Conservation (phyloP, 1,140 invertebrate species). For the Aphis gossypii region DNA sequence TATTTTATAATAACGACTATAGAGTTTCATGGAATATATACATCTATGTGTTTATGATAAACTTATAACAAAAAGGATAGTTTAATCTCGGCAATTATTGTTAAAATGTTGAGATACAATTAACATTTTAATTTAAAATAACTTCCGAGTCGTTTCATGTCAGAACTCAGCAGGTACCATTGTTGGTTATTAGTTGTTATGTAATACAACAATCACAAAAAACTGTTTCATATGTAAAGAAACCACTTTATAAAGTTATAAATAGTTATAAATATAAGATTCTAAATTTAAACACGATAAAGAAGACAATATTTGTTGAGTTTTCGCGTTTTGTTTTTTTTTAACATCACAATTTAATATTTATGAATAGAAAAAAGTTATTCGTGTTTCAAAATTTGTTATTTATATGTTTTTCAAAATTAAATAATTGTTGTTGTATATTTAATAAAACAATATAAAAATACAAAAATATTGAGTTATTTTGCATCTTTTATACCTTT, state of each 20-base stretch:
- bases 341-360: no score
- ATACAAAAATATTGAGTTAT: neutral
- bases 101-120: no score
- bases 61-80: neutral
- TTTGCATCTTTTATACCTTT: neutral
- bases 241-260: neutral
- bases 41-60: neutral
- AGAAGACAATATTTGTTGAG: neutral
- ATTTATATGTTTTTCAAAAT: neutral
- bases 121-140: neutral
- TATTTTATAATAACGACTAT: no score
- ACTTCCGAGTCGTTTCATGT: neutral
- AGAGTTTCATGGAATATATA: neutral
- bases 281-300: neutral
- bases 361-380: neutral
- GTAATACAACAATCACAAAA: neutral
- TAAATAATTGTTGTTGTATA: neutral
- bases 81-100: no score
- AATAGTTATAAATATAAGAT: neutral
- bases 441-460: neutral
- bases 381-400: no score
- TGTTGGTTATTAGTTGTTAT: neutral
- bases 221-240: neutral
- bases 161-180: no score
- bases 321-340: neutral